Evolutionary conservation across 37 sponge, comb jelly and placozoan species (phyloP).

Genomic region (Haliclona indistincta): DNA sequence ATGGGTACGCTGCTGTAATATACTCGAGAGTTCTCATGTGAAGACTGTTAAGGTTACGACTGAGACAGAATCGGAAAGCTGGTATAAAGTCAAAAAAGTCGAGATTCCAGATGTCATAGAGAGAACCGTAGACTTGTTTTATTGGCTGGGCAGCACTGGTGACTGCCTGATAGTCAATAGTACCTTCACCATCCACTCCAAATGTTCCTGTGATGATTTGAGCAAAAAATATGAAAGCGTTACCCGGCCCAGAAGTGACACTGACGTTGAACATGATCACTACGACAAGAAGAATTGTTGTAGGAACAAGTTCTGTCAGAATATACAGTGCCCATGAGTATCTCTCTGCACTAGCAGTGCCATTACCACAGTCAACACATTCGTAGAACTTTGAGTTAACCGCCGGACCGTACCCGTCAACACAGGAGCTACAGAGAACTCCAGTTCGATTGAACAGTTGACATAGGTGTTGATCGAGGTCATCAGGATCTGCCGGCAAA

Average conservation of each 20-base stretch:
- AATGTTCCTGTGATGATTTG: slow-evolving; percentile 1
- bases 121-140: background rate
- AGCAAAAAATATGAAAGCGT: slow-evolving; percentile 29
- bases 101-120: slow-evolving; percentile 39
- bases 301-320: slow-evolving; percentile 9
- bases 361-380: slow-evolving; percentile 7
- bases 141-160: background rate
- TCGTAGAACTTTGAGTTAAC: slow-evolving; percentile 16
- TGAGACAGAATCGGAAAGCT: background rate
- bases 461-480: background rate
- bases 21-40: slow-evolving; percentile 14
- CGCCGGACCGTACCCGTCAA: background rate
- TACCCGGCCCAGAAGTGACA: slow-evolving; percentile 26
- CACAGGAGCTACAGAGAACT: slow-evolving; percentile 24
- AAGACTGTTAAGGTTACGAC: slow-evolving; percentile 1
- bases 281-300: slow-evolving; percentile 14
- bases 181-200: background rate
- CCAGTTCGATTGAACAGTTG: slow-evolving; percentile 7
- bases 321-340: slow-evolving; percentile 11
- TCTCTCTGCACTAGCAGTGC: background rate
- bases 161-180: background rate
- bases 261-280: slow-evolving; percentile 26
- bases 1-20: slow-evolving; percentile 22
- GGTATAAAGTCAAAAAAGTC: slow-evolving; percentile 9
- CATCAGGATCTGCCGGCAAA: background rate